Conservation (phyloP, 2,113 vertebrate genomes). For the Chiloscyllium plagiosum region DNA sequence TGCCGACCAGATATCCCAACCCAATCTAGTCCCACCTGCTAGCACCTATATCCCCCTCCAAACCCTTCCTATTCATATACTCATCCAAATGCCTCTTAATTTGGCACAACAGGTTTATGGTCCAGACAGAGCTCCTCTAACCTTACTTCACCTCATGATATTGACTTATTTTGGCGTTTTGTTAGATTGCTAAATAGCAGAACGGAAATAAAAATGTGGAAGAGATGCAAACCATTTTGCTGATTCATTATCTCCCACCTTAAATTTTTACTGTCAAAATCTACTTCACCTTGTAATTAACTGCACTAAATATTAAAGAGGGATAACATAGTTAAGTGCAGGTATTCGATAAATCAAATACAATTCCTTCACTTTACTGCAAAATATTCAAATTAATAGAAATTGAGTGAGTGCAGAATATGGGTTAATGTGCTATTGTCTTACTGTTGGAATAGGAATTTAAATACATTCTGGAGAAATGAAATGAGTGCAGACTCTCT, state of each 20-base stretch:
- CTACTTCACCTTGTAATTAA: not conserved
- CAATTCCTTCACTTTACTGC: not conserved
- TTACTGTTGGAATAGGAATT: not conserved
- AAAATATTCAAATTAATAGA: not conserved
- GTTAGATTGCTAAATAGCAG: not conserved
- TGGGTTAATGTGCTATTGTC: not conserved
- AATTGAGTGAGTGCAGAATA: not conserved
- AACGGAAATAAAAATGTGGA: not conserved
- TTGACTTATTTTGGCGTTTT: not conserved
- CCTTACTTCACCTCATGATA: not conserved
- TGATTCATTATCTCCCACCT: not conserved
- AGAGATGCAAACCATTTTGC: not conserved
- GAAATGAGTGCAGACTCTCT: not conserved
- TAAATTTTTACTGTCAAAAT: not conserved
- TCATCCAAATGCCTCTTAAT: no score
- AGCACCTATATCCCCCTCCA: no score
- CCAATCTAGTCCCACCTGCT: no score
- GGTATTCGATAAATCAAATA: not conserved
- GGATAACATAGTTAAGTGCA: not conserved
- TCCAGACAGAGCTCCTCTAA: not conserved
- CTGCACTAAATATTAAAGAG: not conserved
- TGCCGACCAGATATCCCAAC: no score
- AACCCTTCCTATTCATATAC: no score
- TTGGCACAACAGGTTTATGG: not conserved
- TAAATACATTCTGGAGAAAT: not conserved